Conservation (phyloP, 2,888 invertebrate species). For the Trissoscelio sp. region DNA sequence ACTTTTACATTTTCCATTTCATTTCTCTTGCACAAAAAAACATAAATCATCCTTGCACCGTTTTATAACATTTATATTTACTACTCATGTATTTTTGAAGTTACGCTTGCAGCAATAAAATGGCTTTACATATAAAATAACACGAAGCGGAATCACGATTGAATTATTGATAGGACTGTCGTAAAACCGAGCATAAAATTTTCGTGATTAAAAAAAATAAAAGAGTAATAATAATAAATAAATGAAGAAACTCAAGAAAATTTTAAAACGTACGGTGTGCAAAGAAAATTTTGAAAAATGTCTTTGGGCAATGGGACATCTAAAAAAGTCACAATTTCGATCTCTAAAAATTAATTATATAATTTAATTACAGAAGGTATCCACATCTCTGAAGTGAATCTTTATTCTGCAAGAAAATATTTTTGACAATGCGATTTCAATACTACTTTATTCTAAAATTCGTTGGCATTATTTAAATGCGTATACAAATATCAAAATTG, state of each 20-base stretch:
- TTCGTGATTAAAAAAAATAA: conserved; percentile 8
- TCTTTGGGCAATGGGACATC: conserved; percentile 55
- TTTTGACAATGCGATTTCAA: conserved; percentile 27
- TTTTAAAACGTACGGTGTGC: conserved; percentile 4
- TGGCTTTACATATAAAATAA: conserved; percentile 21
- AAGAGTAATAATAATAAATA: not conserved
- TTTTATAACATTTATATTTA: conserved; percentile 21
- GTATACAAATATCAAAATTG: conserved; percentile 40
- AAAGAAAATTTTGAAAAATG: conserved; percentile 23
- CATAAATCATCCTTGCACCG: conserved; percentile 1
- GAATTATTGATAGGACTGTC: conserved; percentile 30
- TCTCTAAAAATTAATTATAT: too few species aligned
- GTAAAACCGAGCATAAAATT: conserved; percentile 17
- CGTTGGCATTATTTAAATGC: conserved; percentile 23
- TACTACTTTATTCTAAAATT: conserved; percentile 38
- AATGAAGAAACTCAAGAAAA: not conserved
- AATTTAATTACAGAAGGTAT: too few species aligned
- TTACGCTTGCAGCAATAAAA: conserved; percentile 22
- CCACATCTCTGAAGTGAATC: too few species aligned
- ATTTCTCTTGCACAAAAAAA: not conserved
- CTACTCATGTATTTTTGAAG: conserved; percentile 16
- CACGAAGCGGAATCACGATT: conserved; percentile 1
- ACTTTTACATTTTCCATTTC: not conserved
- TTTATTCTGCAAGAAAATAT: too few species aligned
- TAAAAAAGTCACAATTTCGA: conserved; percentile 13